Percentiles rank a stretch among this genome's conserved stretches.
phyloP scores from a whole-genome alignment of 2,797 vertebrate genomes.

The Arnoldichthys spilopterus region DNA sequence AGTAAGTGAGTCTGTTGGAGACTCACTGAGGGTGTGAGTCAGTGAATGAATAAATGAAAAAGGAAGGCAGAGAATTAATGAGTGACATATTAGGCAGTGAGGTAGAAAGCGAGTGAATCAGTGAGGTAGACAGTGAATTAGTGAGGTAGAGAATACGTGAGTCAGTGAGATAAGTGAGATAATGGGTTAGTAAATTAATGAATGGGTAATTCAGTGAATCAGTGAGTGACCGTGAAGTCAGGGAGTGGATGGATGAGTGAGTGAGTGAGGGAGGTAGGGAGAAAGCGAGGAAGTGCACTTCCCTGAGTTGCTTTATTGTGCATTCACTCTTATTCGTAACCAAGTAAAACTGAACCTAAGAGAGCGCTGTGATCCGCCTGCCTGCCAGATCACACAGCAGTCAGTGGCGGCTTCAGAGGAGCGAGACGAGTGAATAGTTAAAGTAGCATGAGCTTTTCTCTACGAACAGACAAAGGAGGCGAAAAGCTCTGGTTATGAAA shows the following conservation, averaged over 20 bases:
- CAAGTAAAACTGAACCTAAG: background rate
- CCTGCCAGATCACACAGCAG: background rate
- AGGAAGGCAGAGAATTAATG: background rate
- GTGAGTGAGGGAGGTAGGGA: background rate
- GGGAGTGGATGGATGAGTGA: background rate
- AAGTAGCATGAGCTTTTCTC: conserved; percentile 19
- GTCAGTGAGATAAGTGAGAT: too few species aligned
- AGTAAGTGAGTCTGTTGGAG: too few species aligned
- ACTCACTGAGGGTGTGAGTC: background rate
- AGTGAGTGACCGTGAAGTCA: background rate
- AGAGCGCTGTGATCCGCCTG: conserved; percentile 4
- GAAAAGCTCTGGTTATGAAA: background rate
- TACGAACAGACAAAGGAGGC: conserved; percentile 3
- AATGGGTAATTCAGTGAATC: background rate
- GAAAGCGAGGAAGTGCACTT: background rate
- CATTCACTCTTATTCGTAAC: background rate
- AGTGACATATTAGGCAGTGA: background rate
- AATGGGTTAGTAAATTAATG: too few species aligned
- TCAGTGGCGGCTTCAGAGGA: conserved; percentile 8
- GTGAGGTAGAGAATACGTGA: too few species aligned
- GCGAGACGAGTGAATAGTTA: conserved; percentile 54
- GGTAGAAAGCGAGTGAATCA: too few species aligned
- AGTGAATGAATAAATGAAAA: background rate
- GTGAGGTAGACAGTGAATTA: too few species aligned
- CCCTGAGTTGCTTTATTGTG: background rate